Conservation (phyloP, 2,113 vertebrate species). For the Boleophthalmus pectinirostris region DNA sequence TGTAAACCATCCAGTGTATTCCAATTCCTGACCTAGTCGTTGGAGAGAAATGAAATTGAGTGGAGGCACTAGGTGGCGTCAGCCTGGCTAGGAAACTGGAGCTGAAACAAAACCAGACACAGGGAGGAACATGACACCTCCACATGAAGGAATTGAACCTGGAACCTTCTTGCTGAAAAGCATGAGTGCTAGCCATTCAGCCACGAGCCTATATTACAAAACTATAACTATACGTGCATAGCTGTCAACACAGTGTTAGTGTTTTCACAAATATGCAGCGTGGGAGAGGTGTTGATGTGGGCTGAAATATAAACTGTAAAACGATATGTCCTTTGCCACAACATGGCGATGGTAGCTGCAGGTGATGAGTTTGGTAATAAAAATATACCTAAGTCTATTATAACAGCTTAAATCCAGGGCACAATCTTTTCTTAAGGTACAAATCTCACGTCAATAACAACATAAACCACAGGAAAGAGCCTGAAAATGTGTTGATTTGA, state of each 20-base stretch:
- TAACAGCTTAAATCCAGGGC: neutral
- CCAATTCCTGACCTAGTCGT: no score
- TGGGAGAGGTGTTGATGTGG: slow-evolving; percentile 3
- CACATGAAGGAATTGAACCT: no score
- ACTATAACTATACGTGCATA: neutral
- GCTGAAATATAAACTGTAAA: slow-evolving; percentile 9
- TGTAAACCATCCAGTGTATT: no score
- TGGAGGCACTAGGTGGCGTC: no score
- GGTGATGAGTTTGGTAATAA: neutral
- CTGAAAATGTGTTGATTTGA: slow-evolving; percentile 40
- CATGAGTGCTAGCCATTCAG: no score
- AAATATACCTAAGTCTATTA: neutral
- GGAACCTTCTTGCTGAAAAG: no score
- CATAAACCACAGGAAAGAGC: slow-evolving; percentile 2
- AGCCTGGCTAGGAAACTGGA: no score
- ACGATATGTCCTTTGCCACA: neutral
- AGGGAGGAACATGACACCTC: no score
- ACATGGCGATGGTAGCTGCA: neutral
- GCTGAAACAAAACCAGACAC: no score
- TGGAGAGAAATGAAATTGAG: no score
- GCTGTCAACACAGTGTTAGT: neutral
- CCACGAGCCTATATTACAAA: neutral
- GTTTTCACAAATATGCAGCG: neutral
- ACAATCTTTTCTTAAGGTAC: neutral
- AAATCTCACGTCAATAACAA: neutral